Conservation (phyloP, 2,113 vertebrate species). For the Notiomystis cincta region DNA sequence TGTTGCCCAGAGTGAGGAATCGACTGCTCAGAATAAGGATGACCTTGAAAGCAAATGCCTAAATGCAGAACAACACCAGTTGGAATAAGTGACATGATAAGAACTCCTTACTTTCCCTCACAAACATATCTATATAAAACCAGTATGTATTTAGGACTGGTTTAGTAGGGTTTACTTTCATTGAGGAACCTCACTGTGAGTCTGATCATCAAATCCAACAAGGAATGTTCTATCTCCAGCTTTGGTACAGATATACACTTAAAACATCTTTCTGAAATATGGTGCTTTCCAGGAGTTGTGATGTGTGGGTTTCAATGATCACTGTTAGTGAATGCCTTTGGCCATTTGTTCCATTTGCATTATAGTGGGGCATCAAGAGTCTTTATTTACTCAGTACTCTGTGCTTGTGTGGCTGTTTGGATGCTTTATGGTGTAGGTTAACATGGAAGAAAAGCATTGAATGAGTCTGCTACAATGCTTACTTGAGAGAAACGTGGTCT, state of each 20-base stretch:
- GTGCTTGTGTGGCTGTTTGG: background rate
- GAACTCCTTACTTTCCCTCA: background rate
- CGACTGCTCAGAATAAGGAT: background rate
- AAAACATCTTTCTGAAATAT: slow-evolving; percentile 45
- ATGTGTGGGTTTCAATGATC: background rate
- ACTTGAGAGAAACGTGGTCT: background rate
- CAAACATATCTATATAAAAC: background rate
- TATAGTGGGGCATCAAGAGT: background rate
- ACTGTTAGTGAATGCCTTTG: slow-evolving; percentile 1
- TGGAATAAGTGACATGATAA: slow-evolving; percentile 41
- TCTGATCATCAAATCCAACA: background rate
- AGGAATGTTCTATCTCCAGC: slow-evolving; percentile 12
- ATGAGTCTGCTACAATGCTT: background rate
- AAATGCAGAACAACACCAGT: slow-evolving; percentile 25
- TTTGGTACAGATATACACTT: background rate
- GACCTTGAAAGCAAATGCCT: background rate
- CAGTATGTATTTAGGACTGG: slow-evolving; percentile 35
- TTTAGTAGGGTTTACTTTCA: background rate
- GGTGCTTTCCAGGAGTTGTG: slow-evolving; percentile 68
- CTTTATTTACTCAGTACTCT: background rate
- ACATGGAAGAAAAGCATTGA: background rate
- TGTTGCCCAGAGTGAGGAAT: background rate
- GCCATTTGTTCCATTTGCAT: background rate
- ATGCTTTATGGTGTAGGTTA: background rate
- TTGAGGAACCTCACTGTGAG: background rate